phyloP scores from a whole-genome alignment of 2,888 invertebrate species.

The Cephus rjabovi region DNA sequence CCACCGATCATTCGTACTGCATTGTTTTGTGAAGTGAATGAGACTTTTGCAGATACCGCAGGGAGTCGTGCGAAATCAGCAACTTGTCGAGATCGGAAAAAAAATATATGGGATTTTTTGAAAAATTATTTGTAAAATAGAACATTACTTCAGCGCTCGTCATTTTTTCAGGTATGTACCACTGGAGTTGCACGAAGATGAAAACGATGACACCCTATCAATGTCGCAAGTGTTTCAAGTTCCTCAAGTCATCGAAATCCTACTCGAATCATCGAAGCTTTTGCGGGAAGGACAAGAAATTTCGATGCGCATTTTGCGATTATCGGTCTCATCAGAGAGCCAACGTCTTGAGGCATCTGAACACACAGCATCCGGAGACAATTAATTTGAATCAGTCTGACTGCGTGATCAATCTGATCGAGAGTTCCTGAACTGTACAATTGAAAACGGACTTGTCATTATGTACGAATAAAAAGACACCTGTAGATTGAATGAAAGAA shows the following conservation, averaged over 20 bases:
- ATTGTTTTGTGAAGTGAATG: background rate
- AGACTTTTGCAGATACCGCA: background rate
- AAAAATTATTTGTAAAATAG: background rate
- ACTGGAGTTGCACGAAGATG: constrained; percentile 4
- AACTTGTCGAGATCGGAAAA: background rate
- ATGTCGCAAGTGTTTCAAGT: constrained; percentile 37
- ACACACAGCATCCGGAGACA: constrained; percentile 25
- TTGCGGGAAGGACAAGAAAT: constrained; percentile 38
- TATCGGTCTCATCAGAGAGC: constrained; percentile 38
- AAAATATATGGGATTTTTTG: background rate
- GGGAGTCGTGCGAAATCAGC: background rate
- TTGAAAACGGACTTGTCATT: background rate
- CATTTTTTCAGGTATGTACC: constrained; percentile 37
- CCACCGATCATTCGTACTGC: background rate
- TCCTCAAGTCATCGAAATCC: constrained; percentile 35
- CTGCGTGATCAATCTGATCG: background rate
- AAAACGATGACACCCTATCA: constrained; percentile 28
- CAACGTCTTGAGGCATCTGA: constrained; percentile 36
- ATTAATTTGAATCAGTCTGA: background rate
- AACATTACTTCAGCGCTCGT: background rate
- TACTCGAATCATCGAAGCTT: constrained; percentile 32
- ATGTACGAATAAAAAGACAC: background rate
- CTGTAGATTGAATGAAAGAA: background rate
- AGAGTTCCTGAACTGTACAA: background rate
- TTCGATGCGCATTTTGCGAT: constrained; percentile 33